phyloP scores from a whole-genome alignment of 1,140 invertebrate genomes.

The Eueides isabella region DNA sequence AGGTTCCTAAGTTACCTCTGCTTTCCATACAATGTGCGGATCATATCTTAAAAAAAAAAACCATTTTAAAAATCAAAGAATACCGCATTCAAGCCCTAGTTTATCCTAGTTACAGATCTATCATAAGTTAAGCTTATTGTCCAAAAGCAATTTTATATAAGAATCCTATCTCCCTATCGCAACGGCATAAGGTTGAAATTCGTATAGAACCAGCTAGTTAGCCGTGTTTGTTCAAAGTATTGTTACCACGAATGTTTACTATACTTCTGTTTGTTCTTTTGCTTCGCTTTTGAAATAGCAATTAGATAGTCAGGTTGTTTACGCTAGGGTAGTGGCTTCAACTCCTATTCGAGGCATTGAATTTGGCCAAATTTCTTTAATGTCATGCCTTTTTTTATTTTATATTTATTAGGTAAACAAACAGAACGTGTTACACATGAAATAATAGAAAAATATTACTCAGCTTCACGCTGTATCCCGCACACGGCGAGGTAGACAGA shows the following conservation, averaged over 20 bases:
- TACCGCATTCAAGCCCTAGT: background rate
- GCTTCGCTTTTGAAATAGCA: background rate
- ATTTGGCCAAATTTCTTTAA: too few relatives aligned
- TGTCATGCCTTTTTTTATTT: too few relatives aligned
- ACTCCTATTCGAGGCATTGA: too few relatives aligned
- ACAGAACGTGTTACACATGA: too few relatives aligned
- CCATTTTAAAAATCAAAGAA: background rate
- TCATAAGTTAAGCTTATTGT: background rate
- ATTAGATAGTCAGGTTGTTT: too few relatives aligned
- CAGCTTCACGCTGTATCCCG: background rate
- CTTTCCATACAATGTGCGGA: too few relatives aligned
- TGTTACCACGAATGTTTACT: conserved; percentile 7
- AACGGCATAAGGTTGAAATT: background rate
- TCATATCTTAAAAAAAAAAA: too few relatives aligned
- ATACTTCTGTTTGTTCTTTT: background rate
- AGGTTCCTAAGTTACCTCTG: too few relatives aligned
- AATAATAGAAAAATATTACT: too few relatives aligned
- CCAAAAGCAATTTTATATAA: conserved; percentile 5
- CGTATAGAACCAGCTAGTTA: background rate
- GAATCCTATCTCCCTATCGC: background rate
- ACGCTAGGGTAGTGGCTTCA: too few relatives aligned
- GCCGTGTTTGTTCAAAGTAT: conserved; percentile 7
- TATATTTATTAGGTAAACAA: too few relatives aligned
- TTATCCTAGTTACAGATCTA: background rate
- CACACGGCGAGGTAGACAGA: background rate